Percentiles rank a stretch among this genome's conserved stretches.
Conservation (phyloP, 2,797 vertebrate species). For the Microcaecilia unicolor region DNA sequence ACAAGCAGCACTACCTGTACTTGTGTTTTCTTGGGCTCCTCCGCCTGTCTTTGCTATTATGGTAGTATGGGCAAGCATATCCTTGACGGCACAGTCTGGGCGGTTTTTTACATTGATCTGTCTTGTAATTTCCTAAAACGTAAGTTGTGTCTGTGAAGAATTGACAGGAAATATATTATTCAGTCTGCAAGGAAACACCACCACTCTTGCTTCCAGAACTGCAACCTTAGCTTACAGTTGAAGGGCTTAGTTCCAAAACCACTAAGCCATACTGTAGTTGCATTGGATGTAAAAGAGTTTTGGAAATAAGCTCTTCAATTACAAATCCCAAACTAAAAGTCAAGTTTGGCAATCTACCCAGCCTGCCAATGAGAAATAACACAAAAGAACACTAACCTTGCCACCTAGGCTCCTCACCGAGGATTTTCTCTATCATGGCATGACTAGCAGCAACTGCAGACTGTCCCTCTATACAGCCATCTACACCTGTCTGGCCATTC, state of each 20-base stretch:
- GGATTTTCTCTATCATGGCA: constrained; percentile 93
- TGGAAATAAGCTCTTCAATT: too few relatives aligned
- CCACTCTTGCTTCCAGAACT: too few relatives aligned
- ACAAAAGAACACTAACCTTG: constrained; percentile 72
- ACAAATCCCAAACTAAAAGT: too few relatives aligned
- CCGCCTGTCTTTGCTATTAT: constrained; percentile 95
- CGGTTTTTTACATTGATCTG: constrained; percentile 95
- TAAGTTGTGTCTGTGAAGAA: constrained; percentile 77
- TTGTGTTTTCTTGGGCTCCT: constrained; percentile 95
- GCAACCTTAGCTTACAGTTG: too few relatives aligned
- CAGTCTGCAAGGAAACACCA: too few relatives aligned
- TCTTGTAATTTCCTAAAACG: constrained; percentile 95
- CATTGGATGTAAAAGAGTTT: too few relatives aligned
- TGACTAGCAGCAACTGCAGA: constrained; percentile 91
- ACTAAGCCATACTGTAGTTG: too few relatives aligned
- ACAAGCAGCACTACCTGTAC: constrained; percentile 72
- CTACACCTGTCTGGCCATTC: constrained; percentile 72
- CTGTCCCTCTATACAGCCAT: constrained; percentile 82
- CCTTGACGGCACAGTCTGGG: constrained; percentile 94
- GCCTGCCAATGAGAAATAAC: too few relatives aligned
- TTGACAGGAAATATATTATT: too few relatives aligned
- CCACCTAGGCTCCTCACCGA: constrained; percentile 93
- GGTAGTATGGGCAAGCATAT: constrained; percentile 96
- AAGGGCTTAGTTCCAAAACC: too few relatives aligned
- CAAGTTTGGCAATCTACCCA: too few relatives aligned